These are phyloP conservation scores for Tetragonula carbonaria DNA, from an alignment of 2,888 invertebrate species.

Conservation along the genomic window DNA sequence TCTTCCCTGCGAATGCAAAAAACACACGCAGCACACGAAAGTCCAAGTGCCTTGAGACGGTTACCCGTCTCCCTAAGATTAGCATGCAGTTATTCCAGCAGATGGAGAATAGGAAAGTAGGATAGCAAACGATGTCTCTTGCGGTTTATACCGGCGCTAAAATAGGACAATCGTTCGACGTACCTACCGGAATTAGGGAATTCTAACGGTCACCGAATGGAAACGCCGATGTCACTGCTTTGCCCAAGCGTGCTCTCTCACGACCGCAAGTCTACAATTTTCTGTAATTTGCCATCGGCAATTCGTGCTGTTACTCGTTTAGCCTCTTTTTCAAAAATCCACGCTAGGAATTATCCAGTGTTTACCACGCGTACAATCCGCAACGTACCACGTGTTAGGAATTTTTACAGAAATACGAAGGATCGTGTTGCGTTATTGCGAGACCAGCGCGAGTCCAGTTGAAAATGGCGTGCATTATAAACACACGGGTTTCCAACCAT, in stretches of 20 bases:
- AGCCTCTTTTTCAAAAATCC: no score
- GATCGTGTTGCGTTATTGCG: neutral
- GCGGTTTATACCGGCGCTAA: slow-evolving; percentile 57
- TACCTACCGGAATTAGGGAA: slow-evolving; percentile 50
- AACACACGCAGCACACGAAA: neutral
- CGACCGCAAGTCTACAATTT: slow-evolving; percentile 41
- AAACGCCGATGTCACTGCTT: slow-evolving; percentile 28
- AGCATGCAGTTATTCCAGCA: slow-evolving; percentile 46
- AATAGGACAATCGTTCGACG: slow-evolving; percentile 62
- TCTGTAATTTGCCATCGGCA: slow-evolving; percentile 26
- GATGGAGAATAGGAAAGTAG: slow-evolving; percentile 66
- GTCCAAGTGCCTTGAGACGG: slow-evolving; percentile 23
- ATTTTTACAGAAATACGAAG: neutral
- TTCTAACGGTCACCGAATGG: slow-evolving; percentile 46
- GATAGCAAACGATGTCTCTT: slow-evolving; percentile 56
- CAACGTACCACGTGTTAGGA: neutral
- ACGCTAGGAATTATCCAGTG: neutral
- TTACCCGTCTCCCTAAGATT: slow-evolving; percentile 32
- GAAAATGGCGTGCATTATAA: slow-evolving; percentile 49
- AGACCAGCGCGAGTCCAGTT: slow-evolving; percentile 3
- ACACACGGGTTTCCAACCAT: slow-evolving; percentile 12
- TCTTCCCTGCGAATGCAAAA: no score
- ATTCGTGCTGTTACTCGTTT: no score
- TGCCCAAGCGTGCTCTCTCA: slow-evolving; percentile 26
- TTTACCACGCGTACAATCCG: neutral